phyloP scores from a whole-genome alignment of 2,113 vertebrate genomes.

The Peromyscus polionotus region DNA sequence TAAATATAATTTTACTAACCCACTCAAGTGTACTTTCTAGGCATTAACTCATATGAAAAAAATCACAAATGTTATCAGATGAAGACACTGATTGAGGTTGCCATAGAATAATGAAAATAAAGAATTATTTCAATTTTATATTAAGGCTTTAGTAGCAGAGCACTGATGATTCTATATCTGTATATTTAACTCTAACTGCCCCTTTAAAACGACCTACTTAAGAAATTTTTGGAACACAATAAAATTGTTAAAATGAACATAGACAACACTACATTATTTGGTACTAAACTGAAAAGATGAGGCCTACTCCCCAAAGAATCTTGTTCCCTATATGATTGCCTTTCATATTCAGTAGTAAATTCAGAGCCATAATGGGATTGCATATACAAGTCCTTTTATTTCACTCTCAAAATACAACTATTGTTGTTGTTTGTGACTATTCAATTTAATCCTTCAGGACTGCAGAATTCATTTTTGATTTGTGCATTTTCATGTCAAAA shows the following conservation, averaged over 20 bases:
- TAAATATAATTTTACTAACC: background rate
- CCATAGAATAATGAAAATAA: background rate
- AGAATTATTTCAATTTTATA: background rate
- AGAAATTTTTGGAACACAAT: background rate
- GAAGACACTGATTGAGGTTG: background rate
- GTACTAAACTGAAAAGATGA: background rate
- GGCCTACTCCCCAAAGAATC: accelerated
- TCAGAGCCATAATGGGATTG: background rate
- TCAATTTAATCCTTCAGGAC: background rate
- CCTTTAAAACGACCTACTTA: background rate
- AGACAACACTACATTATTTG: background rate
- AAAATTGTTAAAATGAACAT: background rate
- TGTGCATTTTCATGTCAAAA: background rate
- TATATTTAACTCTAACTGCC: background rate
- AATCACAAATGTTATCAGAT: background rate
- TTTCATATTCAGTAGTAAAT: background rate
- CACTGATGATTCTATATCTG: background rate
- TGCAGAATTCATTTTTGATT: background rate
- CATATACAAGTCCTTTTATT: background rate
- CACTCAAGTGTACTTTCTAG: background rate
- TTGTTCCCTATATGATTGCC: background rate
- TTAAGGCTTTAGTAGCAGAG: background rate
- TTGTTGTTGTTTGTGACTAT: background rate
- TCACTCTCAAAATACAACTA: background rate
- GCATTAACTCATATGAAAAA: background rate